phyloP scores from a whole-genome alignment of 2,888 invertebrate species.

The Drosophila kambysellisi region DNA sequence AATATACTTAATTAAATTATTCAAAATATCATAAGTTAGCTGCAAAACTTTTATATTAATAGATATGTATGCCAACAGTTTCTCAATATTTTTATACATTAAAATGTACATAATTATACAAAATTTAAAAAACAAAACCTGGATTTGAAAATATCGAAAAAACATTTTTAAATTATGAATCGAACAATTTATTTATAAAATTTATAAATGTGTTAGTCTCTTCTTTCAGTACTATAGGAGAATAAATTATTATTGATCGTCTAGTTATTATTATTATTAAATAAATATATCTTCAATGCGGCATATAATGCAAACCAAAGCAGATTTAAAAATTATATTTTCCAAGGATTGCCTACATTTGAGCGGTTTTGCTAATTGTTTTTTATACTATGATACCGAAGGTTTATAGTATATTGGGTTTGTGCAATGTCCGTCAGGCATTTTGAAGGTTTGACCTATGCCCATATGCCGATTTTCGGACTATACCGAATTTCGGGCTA shows the following conservation, averaged over 20 bases:
- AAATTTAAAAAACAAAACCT: rapidly evolving
- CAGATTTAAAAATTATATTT: not conserved
- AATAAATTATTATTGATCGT: not conserved
- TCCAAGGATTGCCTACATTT: constrained; percentile 27
- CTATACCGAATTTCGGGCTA: too few species aligned
- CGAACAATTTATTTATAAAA: not conserved
- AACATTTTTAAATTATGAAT: not conserved
- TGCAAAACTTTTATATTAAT: not conserved
- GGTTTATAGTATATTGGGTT: too few species aligned
- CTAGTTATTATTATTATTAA: not conserved
- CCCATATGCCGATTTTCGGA: too few species aligned
- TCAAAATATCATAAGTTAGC: not conserved
- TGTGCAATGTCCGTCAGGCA: too few species aligned
- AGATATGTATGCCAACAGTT: not conserved
- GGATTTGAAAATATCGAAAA: not conserved
- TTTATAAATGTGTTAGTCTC: not conserved
- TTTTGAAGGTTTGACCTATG: too few species aligned
- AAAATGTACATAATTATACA: not conserved
- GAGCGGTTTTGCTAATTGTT: constrained; percentile 6
- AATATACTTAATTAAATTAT: not conserved
- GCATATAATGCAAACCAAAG: not conserved
- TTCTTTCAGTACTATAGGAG: not conserved
- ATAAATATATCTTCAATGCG: not conserved
- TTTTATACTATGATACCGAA: too few species aligned
- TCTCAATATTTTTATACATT: not conserved